Evolutionary conservation across 2,888 invertebrate species (phyloP).

Genomic region (Carterocephalus palaemon): DNA sequence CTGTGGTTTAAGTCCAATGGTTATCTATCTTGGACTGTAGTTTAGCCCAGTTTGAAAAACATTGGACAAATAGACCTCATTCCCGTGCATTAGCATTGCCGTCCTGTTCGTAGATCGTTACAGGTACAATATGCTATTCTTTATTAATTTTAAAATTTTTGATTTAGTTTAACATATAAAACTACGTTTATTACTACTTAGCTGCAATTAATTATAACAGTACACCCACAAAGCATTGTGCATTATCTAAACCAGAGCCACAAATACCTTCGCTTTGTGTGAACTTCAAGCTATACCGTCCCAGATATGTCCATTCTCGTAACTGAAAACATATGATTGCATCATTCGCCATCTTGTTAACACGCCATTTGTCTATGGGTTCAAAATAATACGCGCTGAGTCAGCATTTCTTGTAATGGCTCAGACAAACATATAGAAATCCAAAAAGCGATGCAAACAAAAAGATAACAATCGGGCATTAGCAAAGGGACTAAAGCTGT

Average conservation of each 20-base stretch:
- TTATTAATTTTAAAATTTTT: too few relatives aligned
- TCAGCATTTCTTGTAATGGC: conserved; percentile 38
- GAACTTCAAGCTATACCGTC: conserved; percentile 7
- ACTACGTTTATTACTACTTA: too few relatives aligned
- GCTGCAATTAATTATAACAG: too few relatives aligned
- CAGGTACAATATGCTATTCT: too few relatives aligned
- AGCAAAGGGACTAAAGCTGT: conserved; percentile 27
- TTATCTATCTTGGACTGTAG: too few relatives aligned
- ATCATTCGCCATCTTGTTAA: conserved; percentile 39
- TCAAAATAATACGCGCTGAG: conserved; percentile 42
- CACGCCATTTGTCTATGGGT: conserved; percentile 35
- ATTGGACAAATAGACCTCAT: too few relatives aligned
- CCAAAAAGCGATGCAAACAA: conserved; percentile 51
- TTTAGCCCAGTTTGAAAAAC: too few relatives aligned
- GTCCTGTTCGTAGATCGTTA: too few relatives aligned
- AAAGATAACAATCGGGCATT: conserved; percentile 55
- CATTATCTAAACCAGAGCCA: not conserved
- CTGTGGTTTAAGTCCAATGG: too few relatives aligned
- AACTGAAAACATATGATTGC: conserved; percentile 13
- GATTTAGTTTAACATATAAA: too few relatives aligned
- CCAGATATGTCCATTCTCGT: conserved; percentile 6
- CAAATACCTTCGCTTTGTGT: conserved; percentile 2
- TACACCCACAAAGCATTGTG: too few relatives aligned
- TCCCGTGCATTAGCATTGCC: too few relatives aligned
- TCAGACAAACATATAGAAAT: conserved; percentile 35